phyloP scores from a whole-genome alignment of 2,113 vertebrate species.

The Dasyornis broadbenti region DNA sequence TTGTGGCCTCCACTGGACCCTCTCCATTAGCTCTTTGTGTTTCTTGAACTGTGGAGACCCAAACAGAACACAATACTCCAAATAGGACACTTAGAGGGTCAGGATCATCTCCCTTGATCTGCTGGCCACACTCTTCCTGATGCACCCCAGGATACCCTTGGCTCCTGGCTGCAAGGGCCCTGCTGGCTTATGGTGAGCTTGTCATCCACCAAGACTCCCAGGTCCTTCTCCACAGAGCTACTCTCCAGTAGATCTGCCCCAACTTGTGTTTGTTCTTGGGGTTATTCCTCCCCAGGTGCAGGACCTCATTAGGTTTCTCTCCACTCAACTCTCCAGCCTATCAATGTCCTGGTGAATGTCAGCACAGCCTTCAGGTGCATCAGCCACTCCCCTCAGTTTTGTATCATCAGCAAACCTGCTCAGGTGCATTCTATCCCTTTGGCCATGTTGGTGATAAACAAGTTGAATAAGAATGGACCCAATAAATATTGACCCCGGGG shows the following conservation, averaged over 20 bases:
- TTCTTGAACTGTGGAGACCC: not conserved
- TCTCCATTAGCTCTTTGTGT: not conserved
- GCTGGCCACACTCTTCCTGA: too few species aligned
- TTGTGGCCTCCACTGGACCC: not conserved
- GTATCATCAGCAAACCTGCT: not conserved
- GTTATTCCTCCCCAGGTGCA: not conserved
- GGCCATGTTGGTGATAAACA: not conserved
- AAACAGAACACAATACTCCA: not conserved
- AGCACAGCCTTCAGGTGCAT: not conserved
- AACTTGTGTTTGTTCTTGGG: not conserved
- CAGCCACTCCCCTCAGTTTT: not conserved
- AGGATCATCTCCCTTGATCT: not conserved
- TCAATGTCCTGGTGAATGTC: not conserved
- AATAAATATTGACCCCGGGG: not conserved
- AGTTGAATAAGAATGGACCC: not conserved
- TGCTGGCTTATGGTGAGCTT: not conserved
- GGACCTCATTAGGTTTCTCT: not conserved
- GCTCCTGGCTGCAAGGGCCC: not conserved
- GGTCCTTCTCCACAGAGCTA: not conserved
- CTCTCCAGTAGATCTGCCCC: not conserved
- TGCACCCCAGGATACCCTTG: fast-evolving
- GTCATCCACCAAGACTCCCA: not conserved
- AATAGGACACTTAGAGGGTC: fast-evolving
- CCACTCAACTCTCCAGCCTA: not conserved
- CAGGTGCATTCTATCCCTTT: not conserved